Conservation (phyloP, 2,888 invertebrate genomes). For the Buathra laborator region DNA sequence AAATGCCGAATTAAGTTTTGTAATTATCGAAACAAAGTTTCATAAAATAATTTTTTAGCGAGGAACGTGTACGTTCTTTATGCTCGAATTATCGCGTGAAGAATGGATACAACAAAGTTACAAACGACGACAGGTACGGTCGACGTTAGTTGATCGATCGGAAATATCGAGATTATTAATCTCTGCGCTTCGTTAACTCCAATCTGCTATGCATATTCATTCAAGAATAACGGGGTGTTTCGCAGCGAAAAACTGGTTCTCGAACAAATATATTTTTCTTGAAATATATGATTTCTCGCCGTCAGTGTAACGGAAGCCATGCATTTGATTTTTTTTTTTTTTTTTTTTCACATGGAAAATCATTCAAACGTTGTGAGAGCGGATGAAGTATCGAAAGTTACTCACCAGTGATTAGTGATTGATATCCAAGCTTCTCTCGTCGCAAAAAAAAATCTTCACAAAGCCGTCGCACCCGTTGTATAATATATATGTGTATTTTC, state of each 20-base stretch:
- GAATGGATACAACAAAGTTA: conserved; percentile 5
- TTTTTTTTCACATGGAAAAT: not conserved
- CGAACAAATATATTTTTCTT: not conserved
- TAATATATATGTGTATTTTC: not conserved
- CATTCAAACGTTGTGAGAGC: not conserved
- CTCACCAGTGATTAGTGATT: conserved; percentile 63
- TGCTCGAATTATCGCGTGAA: conserved; percentile 40
- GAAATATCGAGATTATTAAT: conserved; percentile 38
- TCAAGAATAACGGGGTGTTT: not conserved
- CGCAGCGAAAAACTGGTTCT: not conserved
- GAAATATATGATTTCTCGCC: not conserved
- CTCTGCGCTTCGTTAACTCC: conserved; percentile 26
- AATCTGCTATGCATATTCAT: not conserved
- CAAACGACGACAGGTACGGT: not conserved
- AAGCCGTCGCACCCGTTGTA: conserved; percentile 55
- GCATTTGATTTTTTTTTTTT: not conserved
- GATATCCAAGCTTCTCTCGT: conserved; percentile 67
- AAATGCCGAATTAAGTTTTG: no score
- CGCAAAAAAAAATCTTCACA: conserved; percentile 60
- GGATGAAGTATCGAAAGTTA: not conserved
- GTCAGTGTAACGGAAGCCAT: not conserved
- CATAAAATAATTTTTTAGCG: no score
- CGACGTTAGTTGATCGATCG: conserved; percentile 3
- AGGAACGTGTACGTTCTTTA: not conserved
- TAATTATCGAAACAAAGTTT: no score